Conservation (phyloP, 2,113 vertebrate genomes). For the Psettodes erumei region DNA sequence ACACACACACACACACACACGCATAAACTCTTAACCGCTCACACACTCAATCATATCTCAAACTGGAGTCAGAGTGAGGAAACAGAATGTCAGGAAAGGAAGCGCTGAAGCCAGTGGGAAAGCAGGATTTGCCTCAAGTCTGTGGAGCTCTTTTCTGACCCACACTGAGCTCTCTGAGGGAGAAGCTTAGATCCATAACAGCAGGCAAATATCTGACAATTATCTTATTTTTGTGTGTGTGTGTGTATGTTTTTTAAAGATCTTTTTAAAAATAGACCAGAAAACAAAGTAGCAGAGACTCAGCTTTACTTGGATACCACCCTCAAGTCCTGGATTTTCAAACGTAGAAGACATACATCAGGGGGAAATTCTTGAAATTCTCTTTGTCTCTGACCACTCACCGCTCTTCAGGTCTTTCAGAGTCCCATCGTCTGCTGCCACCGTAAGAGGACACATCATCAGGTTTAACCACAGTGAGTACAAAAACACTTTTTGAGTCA, state of each 20-base stretch:
- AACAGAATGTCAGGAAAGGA: constrained; percentile 78
- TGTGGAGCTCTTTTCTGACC: constrained; percentile 44
- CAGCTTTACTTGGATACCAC: constrained; percentile 10
- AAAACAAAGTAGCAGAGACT: not conserved
- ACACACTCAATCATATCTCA: constrained; percentile 68
- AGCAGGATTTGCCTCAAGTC: constrained; percentile 55
- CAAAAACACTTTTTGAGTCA: not conserved
- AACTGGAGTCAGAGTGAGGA: constrained; percentile 71
- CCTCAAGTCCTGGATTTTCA: constrained; percentile 33
- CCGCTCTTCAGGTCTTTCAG: constrained; percentile 30
- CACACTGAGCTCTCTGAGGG: not conserved
- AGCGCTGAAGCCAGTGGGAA: constrained; percentile 69
- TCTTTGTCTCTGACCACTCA: constrained; percentile 42
- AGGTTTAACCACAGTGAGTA: constrained; percentile 60
- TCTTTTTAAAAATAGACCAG: constrained; percentile 1
- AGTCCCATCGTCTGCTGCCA: constrained; percentile 39
- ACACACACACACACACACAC: constrained; percentile 14
- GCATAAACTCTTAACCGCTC: constrained; percentile 11
- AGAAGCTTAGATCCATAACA: not conserved
- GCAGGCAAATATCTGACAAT: not conserved
- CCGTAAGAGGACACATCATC: constrained; percentile 18
- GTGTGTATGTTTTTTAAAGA: not conserved
- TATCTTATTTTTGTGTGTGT: not conserved
- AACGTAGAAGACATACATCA: constrained; percentile 32
- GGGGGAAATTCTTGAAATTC: constrained; percentile 68